phyloP scores from a whole-genome alignment of 2,113 vertebrate genomes.

The Catharus minimus region DNA sequence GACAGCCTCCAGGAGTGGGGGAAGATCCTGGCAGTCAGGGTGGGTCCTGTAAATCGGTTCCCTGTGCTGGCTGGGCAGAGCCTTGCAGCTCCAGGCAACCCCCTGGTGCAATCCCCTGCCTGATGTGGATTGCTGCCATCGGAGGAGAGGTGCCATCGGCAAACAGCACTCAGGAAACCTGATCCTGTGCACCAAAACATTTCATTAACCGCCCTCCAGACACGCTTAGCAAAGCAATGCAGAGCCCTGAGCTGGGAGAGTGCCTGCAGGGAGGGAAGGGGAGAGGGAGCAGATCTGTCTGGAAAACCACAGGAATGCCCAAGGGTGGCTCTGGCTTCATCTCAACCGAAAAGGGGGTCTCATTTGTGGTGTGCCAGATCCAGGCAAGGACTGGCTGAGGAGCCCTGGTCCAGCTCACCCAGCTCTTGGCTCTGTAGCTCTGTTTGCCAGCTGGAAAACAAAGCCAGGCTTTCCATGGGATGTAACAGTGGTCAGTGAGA shows the following conservation, averaged over 20 bases:
- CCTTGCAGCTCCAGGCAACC: not conserved
- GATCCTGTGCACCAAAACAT: conserved; percentile 28
- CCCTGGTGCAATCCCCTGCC: not conserved
- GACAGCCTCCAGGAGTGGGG: not conserved
- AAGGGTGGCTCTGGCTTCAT: not conserved
- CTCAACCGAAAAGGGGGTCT: not conserved
- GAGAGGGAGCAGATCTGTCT: not conserved
- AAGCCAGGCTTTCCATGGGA: not conserved
- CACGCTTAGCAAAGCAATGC: not conserved
- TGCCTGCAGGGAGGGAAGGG: not conserved
- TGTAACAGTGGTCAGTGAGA: not conserved
- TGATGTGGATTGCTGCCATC: not conserved
- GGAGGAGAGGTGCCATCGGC: not conserved
- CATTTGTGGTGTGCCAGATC: not conserved
- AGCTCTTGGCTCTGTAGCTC: not conserved
- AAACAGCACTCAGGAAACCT: not conserved
- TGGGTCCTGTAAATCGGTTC: accelerated
- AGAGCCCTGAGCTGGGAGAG: not conserved
- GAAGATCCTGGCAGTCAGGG: not conserved
- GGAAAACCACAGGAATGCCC: not conserved
- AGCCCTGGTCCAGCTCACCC: not conserved
- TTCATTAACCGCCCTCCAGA: conserved; percentile 1
- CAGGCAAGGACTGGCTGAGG: accelerated
- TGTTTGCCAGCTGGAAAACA: not conserved
- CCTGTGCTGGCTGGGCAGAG: not conserved